These are phyloP conservation scores for Zaprionus capensis DNA, from an alignment of 1,140 invertebrate species.

Conservation along the genomic window DNA sequence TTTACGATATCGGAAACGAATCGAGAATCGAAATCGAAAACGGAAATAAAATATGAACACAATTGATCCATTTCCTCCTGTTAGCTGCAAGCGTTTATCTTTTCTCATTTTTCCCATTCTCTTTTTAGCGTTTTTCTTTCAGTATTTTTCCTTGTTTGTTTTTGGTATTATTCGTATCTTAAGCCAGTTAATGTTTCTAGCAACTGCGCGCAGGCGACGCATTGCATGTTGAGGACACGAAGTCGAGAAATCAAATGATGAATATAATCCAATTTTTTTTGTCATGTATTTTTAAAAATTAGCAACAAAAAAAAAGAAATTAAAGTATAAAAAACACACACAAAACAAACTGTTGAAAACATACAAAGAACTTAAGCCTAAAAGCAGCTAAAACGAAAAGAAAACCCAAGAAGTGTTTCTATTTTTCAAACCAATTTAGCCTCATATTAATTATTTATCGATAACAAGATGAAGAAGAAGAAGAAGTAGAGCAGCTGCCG, in stretches of 20 bases:
- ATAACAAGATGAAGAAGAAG: slow-evolving; percentile 3
- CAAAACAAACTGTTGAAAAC: slow-evolving; percentile 32
- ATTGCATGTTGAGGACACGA: slow-evolving; percentile 29
- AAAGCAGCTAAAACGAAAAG: slow-evolving; percentile 13
- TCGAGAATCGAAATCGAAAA: slow-evolving; percentile 33
- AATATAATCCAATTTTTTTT: slow-evolving; percentile 50
- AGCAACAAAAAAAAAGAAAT: slow-evolving; percentile 36
- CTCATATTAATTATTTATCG: slow-evolving; percentile 44
- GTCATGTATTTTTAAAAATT: slow-evolving; percentile 49
- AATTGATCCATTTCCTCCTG: slow-evolving; percentile 32
- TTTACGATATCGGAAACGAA: slow-evolving; percentile 13
- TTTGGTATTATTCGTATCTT: slow-evolving; percentile 7
- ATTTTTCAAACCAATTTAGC: slow-evolving; percentile 63
- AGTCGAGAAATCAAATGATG: slow-evolving; percentile 21
- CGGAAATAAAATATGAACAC: slow-evolving; percentile 67
- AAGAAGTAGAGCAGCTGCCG: background rate
- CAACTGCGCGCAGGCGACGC: slow-evolving; percentile 53
- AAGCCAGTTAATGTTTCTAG: slow-evolving; percentile 11
- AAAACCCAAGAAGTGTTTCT: slow-evolving; percentile 59
- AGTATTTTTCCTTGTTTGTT: background rate
- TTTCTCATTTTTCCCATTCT: slow-evolving; percentile 24
- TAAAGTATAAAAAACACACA: slow-evolving; percentile 3
- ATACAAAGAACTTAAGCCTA: slow-evolving; percentile 13
- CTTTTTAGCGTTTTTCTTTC: background rate
- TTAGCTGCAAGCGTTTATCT: slow-evolving; percentile 41